Evolutionary conservation across 1,140 invertebrate species (phyloP).

Genomic region (Atta cephalotes): DNA sequence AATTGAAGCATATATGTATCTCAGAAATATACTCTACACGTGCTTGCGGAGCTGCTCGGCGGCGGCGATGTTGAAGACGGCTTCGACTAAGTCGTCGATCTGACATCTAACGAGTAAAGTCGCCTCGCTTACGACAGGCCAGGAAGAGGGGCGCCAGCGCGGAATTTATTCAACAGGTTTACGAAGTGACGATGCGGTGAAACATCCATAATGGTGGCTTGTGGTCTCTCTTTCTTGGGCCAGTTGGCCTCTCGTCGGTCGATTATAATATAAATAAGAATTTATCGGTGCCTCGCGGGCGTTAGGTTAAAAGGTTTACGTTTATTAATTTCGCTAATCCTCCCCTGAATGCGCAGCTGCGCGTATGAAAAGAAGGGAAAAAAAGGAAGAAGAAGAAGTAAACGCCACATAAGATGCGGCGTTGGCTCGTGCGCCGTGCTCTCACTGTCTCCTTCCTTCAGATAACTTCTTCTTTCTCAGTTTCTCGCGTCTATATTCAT

Average conservation of each 20-base stretch:
- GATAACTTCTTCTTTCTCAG: slow-evolving; percentile 63
- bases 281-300: slow-evolving; percentile 81
- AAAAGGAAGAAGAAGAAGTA: slow-evolving; percentile 6
- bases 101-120: slow-evolving; percentile 72
- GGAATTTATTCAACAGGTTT: slow-evolving; percentile 83
- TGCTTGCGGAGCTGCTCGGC: background rate
- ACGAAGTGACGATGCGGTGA: slow-evolving; percentile 85
- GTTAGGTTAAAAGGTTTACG: slow-evolving; percentile 84
- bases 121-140: slow-evolving; percentile 65
- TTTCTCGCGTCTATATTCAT: slow-evolving; percentile 34
- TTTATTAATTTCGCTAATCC: slow-evolving; percentile 84
- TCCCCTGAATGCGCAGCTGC: slow-evolving; percentile 68
- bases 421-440: slow-evolving; percentile 51
- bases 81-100: slow-evolving; percentile 45
- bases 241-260: slow-evolving; percentile 54
- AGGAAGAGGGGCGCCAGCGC: slow-evolving; percentile 66
- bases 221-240: slow-evolving; percentile 61
- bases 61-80: slow-evolving; percentile 5
- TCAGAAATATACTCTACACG: background rate
- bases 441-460: slow-evolving; percentile 8
- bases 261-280: slow-evolving; percentile 84
- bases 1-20: slow-evolving; percentile 31
- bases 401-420: slow-evolving; percentile 49
- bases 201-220: slow-evolving; percentile 81
- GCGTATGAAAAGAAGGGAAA: background rate